Evolutionary conservation across 1,140 invertebrate species (phyloP), one percentile per base, ranked within the genome.

Genomic region (Protaetia brevitarsis): DNA sequence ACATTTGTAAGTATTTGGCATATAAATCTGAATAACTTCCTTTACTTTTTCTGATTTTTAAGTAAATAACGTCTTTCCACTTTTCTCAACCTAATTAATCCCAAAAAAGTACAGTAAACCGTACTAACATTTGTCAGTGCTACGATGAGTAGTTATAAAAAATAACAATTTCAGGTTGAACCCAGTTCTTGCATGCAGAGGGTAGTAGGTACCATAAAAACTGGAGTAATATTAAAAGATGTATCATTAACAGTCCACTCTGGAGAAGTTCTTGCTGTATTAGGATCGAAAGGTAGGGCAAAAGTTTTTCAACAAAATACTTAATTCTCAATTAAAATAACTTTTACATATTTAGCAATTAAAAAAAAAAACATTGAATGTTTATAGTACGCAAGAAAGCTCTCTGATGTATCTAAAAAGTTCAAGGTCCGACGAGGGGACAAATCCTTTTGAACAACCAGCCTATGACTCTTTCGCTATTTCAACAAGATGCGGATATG

Each of bases 231-330:
- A 37, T 82, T 97, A 0, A 93, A 95, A 81, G 93, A 96, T 83
- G 91, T 96, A 3, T 94, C 92, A 10, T 85, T 96, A 56, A 88
- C 91, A 66, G 92, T 96, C 0, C 90, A 94, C 74, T 91, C 92
- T 41, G 93, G 93, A 10, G 94, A 96, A 81, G 92, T 97, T 34
- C 87, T 95, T 71, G 94, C 94, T 16, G 88, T 97, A 66, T 80
- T 97, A 5, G 95, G 95, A 5, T 96, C 93, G 0, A 97, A 96
- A 84, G 94, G 93, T 87, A 76, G 16, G 1, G 5, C 19, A 41
- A 19, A 56, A 13, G 6, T 21, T 28, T 26, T 59, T 6, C 26
- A 23, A 7, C n/a, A 26, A 51, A 3, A n/a, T 2, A 65, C 26
- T 27, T 21, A 13, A 59, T 1, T 36, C 13, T 3, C 26, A 4